These are phyloP conservation scores for Chironomus riparius DNA, from an alignment of 2,888 invertebrate genomes.

Conservation along the genomic window DNA sequence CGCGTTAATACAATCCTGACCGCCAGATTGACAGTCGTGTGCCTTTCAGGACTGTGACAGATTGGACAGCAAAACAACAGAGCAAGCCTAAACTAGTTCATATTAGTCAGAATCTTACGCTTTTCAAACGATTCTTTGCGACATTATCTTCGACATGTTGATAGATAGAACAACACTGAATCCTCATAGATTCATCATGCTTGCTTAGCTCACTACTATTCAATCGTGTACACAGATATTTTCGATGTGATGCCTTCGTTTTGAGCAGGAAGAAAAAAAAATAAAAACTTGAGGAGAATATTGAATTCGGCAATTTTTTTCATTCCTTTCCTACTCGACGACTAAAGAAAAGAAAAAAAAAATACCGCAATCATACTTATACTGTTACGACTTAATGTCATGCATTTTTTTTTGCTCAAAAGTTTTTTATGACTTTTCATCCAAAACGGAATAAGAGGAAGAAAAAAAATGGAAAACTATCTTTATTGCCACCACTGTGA, in stretches of 20 bases:
- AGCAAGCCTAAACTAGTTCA: no score
- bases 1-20: no score
- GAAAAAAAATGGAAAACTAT: background rate
- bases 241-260: background rate
- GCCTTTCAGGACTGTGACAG: no score
- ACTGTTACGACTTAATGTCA: conserved; percentile 26
- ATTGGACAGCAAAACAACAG: no score
- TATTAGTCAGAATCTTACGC: no score
- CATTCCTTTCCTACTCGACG: background rate
- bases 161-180: no score
- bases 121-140: no score
- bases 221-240: conserved; percentile 4
- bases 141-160: no score
- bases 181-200: background rate
- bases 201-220: background rate
- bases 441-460: no score
- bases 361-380: conserved; percentile 25
- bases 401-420: conserved; percentile 9
- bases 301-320: conserved; percentile 7
- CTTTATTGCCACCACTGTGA: background rate
- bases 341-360: conserved; percentile 9
- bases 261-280: background rate
- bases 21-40: no score
- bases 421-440: no score
- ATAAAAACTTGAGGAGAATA: conserved; percentile 14